Conservation (phyloP, 2,888 invertebrate species). For the Drosophila neoperkinsi region DNA sequence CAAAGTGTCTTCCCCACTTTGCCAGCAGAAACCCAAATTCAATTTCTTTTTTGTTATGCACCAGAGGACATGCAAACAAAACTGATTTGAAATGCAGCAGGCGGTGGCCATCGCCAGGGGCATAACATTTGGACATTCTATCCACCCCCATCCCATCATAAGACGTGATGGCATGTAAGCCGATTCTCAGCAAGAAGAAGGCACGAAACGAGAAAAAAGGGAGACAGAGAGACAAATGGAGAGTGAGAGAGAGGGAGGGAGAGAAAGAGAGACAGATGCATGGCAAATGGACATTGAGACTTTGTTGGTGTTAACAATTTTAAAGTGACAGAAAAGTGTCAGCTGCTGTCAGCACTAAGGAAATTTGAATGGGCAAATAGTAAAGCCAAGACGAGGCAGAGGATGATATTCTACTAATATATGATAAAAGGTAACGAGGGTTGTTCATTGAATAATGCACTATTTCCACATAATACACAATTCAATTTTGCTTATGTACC, state of each 20-base stretch:
- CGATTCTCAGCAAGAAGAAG: conserved; percentile 30
- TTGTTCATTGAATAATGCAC: conserved; percentile 11
- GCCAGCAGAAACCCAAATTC: conserved; percentile 62
- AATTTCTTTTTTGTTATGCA: conserved; percentile 68
- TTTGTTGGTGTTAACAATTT: conserved; percentile 42
- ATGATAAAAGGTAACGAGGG: conserved; percentile 35
- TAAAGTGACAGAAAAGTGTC: conserved; percentile 46
- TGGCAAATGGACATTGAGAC: conserved; percentile 42
- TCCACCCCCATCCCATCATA: conserved; percentile 14
- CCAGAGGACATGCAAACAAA: conserved; percentile 76
- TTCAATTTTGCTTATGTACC: not conserved
- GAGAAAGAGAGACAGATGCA: not conserved
- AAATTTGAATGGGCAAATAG: conserved; percentile 57
- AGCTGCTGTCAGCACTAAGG: conserved; percentile 57
- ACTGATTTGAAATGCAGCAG: conserved; percentile 79
- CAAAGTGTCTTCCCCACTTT: conserved; percentile 40
- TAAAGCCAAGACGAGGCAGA: conserved; percentile 46
- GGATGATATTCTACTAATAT: conserved; percentile 47
- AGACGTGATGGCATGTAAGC: conserved; percentile 68
- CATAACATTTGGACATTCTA: conserved; percentile 50
- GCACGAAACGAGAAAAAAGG: not conserved
- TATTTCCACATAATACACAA: not conserved
- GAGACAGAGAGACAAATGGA: conserved; percentile 1
- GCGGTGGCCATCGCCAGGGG: conserved; percentile 58
- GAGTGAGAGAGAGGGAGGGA: not conserved